A percentile compares a stretch with the other conserved stretches of the same genome.
These are phyloP conservation scores for Ascidia mentula DNA, from an alignment of 23 tunicate genomes.

Conservation along the genomic window DNA sequence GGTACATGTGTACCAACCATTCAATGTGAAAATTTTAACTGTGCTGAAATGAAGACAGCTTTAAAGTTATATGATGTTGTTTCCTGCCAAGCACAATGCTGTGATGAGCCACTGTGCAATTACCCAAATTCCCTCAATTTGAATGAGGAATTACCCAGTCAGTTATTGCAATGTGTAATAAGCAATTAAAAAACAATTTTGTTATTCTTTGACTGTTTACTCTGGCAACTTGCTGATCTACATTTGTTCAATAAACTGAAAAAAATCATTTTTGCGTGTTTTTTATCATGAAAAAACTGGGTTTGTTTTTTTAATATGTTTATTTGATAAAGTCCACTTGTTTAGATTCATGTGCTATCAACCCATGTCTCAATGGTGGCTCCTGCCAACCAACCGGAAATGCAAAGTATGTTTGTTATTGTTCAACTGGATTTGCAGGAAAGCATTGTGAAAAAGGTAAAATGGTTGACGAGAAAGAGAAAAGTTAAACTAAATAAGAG, in stretches of 20 bases:
- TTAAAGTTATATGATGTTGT: neutral
- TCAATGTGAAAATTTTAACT: slow-evolving; percentile 29
- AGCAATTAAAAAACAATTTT: too few relatives aligned
- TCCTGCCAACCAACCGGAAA: slow-evolving; percentile 27
- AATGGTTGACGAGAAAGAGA: too few relatives aligned
- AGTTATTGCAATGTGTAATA: too few relatives aligned
- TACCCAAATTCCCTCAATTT: neutral
- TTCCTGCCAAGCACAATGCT: slow-evolving; percentile 21
- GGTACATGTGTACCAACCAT: slow-evolving; percentile 44
- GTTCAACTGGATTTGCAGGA: slow-evolving; percentile 44
- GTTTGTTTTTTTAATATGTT: neutral
- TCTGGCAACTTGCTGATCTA: neutral
- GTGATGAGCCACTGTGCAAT: slow-evolving; percentile 23
- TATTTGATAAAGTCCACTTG: neutral
- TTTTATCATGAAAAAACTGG: neutral
- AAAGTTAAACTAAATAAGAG: too few relatives aligned
- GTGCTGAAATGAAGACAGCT: neutral
- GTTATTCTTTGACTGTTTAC: neutral
- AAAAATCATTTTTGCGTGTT: too few relatives aligned
- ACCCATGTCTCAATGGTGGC: slow-evolving; percentile 53
- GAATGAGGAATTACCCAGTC: slow-evolving; percentile 5
- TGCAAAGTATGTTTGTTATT: slow-evolving; percentile 27
- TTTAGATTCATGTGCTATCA: slow-evolving; percentile 24
- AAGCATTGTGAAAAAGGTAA: slow-evolving; percentile 46
- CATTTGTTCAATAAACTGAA: too few relatives aligned